Conservation (phyloP, 2,113 vertebrate genomes). For the Rhinopithecus roxellana region DNA sequence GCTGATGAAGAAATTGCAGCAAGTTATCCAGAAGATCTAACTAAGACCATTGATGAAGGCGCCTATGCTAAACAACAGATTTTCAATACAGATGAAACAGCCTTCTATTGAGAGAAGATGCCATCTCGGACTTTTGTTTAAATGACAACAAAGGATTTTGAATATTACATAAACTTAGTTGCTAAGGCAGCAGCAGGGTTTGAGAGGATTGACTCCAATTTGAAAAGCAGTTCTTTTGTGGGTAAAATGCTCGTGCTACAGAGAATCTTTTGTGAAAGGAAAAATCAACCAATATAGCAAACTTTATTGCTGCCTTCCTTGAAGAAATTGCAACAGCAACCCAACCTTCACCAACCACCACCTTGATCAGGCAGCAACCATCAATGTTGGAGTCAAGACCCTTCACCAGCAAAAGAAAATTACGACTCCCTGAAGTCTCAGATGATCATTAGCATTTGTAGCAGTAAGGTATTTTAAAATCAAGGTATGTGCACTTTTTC, state of each 20-base stretch:
- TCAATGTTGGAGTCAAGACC: not conserved
- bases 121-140: not conserved
- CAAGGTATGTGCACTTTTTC: not conserved
- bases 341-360: not conserved
- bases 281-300: not conserved
- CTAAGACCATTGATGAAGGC: not conserved
- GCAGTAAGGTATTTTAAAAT: not conserved
- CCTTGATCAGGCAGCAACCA: not conserved
- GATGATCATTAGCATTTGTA: not conserved
- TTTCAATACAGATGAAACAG: not conserved
- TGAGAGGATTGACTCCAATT: not conserved
- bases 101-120: not conserved
- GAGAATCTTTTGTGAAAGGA: not conserved
- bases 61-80: not conserved
- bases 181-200: not conserved
- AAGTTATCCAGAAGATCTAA: not conserved
- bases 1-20: not conserved
- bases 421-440: not conserved
- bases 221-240: not conserved
- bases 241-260: not conserved
- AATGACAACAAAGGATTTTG: not conserved
- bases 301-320: not conserved
- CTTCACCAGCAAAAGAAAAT: not conserved
- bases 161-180: not conserved
- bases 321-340: not conserved